Evolutionary conservation across 2,888 invertebrate genomes (phyloP), one percentile per base, ranked within the genome.

Genomic region (Caenorhabditis imperialis): DNA sequence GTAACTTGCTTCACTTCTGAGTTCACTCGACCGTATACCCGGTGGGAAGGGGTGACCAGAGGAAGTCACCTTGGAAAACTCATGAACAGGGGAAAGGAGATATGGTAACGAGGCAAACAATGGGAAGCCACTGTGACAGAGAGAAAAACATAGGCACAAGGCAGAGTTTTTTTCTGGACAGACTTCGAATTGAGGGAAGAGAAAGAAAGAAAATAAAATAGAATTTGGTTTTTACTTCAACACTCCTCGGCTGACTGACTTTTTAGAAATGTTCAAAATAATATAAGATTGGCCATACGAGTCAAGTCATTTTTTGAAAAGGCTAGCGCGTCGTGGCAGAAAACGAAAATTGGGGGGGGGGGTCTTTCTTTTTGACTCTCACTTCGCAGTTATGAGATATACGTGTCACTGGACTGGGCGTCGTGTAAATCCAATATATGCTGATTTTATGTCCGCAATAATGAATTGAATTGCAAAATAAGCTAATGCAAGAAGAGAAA

Each of bases 381-480:
- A 7, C 10, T 30, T 30, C 30, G 30, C 33, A 65, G 57, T 42
- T 55, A 55, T 50, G 55, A 55, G 55, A 65, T 55, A 65, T 65
- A 65, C 65, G 55, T 65, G 55, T 55, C 54, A 25, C 45, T 62
- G 16, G 38, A 23, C 14, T 38, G n/a, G 54, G 47, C 44, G 44
- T 16, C 58, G 53, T 55, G 69, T 47, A 69, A 69, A 60, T 60
- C 47, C 69, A 58, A 72, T 72, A 65, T 72, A 72, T 72, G 73
- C 60, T 73, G 73, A 73, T 65, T 73, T 60, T 51, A 63, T 63
- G 57, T 47, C 57, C 58, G 57, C 50, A 63, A 73, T 73, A 73
- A 73, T 65, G 60, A 73, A 73, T 73, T 73, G 73, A 73, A 73
- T 73, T 73, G 73, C 73, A 73, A 73, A 73, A 63, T 60, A 73